Evolutionary conservation across 2,888 invertebrate genomes (phyloP).

Genomic region (Mimumesa dahlbomi): DNA sequence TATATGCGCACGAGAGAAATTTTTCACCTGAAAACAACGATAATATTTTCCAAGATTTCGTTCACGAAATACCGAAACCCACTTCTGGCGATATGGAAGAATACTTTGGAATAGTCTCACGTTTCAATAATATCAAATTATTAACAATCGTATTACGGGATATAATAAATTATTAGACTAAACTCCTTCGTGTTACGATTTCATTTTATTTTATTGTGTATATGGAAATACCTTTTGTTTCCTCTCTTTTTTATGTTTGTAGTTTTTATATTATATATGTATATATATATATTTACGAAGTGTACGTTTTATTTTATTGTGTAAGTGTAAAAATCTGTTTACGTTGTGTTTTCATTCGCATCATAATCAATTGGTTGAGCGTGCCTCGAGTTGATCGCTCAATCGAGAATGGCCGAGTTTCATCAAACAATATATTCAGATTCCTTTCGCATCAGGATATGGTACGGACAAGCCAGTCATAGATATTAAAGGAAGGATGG

Average conservation of each 20-base stretch:
- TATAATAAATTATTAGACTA: slow-evolving; percentile 45
- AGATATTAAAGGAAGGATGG: slow-evolving; percentile 18
- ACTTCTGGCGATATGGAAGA: not conserved
- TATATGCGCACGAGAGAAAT: slow-evolving; percentile 1
- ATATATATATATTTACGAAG: not conserved
- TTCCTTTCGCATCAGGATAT: slow-evolving; percentile 26
- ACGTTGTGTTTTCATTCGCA: slow-evolving; percentile 19
- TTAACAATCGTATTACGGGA: slow-evolving; percentile 43
- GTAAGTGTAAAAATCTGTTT: slow-evolving; percentile 7
- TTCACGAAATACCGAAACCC: not conserved
- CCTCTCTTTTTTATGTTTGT: not conserved
- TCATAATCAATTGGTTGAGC: slow-evolving; percentile 2
- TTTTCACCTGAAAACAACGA: too few species aligned
- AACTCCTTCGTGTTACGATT: slow-evolving; percentile 39
- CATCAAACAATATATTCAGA: slow-evolving; percentile 35
- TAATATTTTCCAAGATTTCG: too few species aligned
- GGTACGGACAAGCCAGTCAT: slow-evolving; percentile 53
- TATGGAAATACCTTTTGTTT: not conserved
- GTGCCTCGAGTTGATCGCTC: not conserved
- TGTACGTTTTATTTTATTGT: not conserved
- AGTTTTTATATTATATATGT: not conserved
- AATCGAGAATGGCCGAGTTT: slow-evolving; percentile 6
- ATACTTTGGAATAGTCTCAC: too few species aligned
- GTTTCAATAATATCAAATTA: too few species aligned
- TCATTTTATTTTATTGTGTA: slow-evolving; percentile 15